Base-by-base conservation (phyloP, 2,888 invertebrate species). In the Hedya salicella region DNA sequence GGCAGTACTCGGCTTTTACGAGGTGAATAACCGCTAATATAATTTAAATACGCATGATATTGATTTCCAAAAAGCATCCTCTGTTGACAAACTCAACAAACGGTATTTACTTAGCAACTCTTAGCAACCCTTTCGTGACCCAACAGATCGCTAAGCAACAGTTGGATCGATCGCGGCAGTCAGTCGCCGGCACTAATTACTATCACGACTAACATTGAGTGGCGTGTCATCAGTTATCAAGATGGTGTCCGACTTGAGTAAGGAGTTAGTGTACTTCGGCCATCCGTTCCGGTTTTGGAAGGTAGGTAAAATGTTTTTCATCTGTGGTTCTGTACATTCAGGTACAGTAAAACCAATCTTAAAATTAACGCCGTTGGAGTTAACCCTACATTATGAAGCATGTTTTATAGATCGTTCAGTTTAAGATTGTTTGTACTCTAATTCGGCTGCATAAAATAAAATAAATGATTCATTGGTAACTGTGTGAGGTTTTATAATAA, bases 231-330 rank as follows among this genome's bases (percentile, higher is more conserved):
- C 14, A 39, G 36, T 14, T 16, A 48, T 11, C 39, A 40, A 6
- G 6, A 54, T 49, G 53, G 54, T 60, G 32, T 48, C 30, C 3
- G 53, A 66, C 48, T 14, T 21, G 40, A 39, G 11, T 2, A 56
- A 81, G 52, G 62, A 62, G 17, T 14, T 71, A 0, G 79, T 88
- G 42, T 87, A 88, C 69, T 87, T 85, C 67, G 88, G 88, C 66
- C 88, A 88, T 73, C 87, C 88, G 0, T 75, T 75, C 25, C 78
- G 79, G 52, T 88, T 88, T 77, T 88, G 88, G 88, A 78, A 75
- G 77, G 88, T 88, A 70, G 75, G 80, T 74, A 30, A 61, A 25
- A 2, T 25, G n/a, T n/a, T n/a, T n/a, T n/a, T n/a, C n/a, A n/a
- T n/a, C n/a, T n/a, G n/a, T n/a, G n/a, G n/a, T n/a, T n/a, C n/a